Evolutionary conservation across 2,888 invertebrate species (phyloP).

Genomic region (Lottia scabra): DNA sequence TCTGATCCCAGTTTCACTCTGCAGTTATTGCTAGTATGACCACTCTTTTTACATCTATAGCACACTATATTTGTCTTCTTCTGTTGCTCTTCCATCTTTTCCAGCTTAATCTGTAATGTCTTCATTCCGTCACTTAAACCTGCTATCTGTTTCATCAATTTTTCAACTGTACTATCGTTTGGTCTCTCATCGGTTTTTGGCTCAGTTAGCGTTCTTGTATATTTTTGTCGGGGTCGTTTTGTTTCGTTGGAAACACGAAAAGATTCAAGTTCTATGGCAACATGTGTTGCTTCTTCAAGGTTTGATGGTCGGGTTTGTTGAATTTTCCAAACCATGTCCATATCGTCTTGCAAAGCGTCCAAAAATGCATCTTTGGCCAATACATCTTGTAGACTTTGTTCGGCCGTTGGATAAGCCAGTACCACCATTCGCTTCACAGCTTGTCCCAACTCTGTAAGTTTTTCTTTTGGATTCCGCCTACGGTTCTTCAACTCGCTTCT

Average conservation of each 20-base stretch:
- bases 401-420: background rate
- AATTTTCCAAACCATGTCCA: background rate
- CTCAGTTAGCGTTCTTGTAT: background rate
- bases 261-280: background rate
- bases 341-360: background rate
- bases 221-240: background rate
- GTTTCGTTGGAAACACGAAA: background rate
- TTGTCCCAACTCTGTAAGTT: background rate
- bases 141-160: too few relatives aligned
- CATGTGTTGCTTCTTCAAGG: background rate
- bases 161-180: too few relatives aligned
- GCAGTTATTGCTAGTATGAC: background rate
- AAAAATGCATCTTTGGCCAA: conserved; percentile 8
- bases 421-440: background rate
- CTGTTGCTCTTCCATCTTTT: too few relatives aligned
- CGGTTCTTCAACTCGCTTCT: background rate
- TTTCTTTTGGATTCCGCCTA: background rate
- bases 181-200: conserved; percentile 1
- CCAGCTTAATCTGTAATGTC: too few relatives aligned
- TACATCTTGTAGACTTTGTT: background rate
- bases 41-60: background rate
- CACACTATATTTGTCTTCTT: background rate
- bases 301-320: conserved; percentile 9
- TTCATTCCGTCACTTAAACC: too few relatives aligned
- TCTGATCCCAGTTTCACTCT: background rate